Evolutionary conservation across 2,888 invertebrate genomes (phyloP), one percentile per base, ranked within the genome.

Genomic region (Ochropleura plecta): DNA sequence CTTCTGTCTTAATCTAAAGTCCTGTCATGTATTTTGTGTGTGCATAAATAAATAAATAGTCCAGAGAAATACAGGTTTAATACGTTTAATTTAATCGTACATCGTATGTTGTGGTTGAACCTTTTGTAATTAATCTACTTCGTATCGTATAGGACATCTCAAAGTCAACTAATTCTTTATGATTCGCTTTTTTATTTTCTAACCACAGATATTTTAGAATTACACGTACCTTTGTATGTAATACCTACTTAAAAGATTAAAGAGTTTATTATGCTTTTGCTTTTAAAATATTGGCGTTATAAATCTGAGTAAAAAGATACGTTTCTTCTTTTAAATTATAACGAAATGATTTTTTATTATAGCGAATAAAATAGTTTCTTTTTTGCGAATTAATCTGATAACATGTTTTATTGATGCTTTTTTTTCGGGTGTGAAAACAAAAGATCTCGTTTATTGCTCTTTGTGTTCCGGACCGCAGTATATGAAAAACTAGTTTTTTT

Each of bases 161-260:
- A 85, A 82, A 67, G 76, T 69, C 73, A 68, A 64, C 55, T 18
- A 66, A 69, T 70, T 46, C 68, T 71, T 74, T 74, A 18, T 66
- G 18, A 73, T 63, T 73, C 51, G 51, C 6, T 65, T 30, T 30
- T 30, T 30, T 75, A 74, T 70, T 71, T 73, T 76, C 3, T 53
- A 66, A 20, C 70, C 67, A 76, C 57, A 84, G 51, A 84, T 80
- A 57, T 67, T 66, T 48, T 55, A n/a, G 48, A 77, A 82, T 82
- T 65, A 75, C 51, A 75, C 57, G 70, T n/a, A 53, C 30, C 62
- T 76, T 72, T 51, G 67, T 70, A 65, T 70, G 70, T 57, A 78
- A 69, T 70, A 68, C 20, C 18, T 63, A 66, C 78, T 71, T 64
- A 73, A 42, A 66, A 74, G 70, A 82, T 79, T 67, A 79, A 74